Conservation (phyloP, 2,888 invertebrate species). For the Bimastos eiseni region DNA sequence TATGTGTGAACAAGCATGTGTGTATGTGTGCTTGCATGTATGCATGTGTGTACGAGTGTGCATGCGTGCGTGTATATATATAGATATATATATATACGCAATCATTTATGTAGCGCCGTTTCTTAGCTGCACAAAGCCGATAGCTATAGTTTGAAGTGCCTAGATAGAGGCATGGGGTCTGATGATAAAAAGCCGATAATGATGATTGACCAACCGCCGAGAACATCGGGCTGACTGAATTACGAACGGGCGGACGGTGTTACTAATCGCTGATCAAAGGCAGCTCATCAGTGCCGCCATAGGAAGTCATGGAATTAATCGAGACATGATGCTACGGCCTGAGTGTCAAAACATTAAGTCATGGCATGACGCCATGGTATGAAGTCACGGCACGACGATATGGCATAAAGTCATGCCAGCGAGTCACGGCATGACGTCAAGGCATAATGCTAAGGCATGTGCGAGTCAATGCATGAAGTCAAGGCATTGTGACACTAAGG, state of each 20-base stretch:
- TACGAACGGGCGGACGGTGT: too few species aligned
- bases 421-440: neutral
- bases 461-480: neutral
- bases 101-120: neutral
- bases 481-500: neutral
- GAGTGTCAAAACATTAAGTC: neutral
- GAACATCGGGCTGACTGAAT: neutral
- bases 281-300: neutral
- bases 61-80: neutral
- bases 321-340: too few species aligned
- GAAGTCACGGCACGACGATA: neutral
- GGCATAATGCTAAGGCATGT: neutral
- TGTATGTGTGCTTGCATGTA: neutral
- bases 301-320: neutral
- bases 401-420: neutral
- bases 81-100: neutral
- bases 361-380: neutral
- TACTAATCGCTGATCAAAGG: neutral
- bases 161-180: neutral
- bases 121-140: neutral
- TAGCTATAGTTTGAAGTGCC: neutral
- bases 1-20: neutral
- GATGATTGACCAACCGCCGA: neutral
- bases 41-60: neutral
- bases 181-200: neutral